Evolutionary conservation across 2,888 invertebrate species (phyloP).

Genomic region (Habroteleia sp.): DNA sequence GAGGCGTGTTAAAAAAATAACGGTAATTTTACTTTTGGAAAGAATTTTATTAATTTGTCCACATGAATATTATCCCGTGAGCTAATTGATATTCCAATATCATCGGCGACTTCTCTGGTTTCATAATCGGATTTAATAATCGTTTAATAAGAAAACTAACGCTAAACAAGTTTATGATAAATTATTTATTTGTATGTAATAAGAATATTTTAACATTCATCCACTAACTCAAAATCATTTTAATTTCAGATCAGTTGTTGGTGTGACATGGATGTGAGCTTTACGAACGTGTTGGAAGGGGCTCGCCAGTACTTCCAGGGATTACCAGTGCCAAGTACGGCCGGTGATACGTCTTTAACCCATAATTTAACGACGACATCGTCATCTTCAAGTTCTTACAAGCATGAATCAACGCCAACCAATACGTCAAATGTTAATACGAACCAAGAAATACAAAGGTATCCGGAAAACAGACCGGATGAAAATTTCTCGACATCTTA

Average conservation of each 20-base stretch:
- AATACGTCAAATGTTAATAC: slow-evolving; percentile 40
- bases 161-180: too few species aligned
- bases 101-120: too few species aligned
- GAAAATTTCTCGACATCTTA: slow-evolving; percentile 68
- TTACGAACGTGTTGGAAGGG: slow-evolving; percentile 91
- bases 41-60: too few species aligned
- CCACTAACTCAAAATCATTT: slow-evolving; percentile 6
- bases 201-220: too few species aligned
- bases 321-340: slow-evolving; percentile 85
- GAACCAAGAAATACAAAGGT: slow-evolving; percentile 29
- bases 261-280: slow-evolving; percentile 88
- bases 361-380: slow-evolving; percentile 65
- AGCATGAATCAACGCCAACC: slow-evolving; percentile 62
- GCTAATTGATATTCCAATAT: too few species aligned
- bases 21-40: too few species aligned
- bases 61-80: too few species aligned
- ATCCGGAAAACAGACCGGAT: slow-evolving; percentile 48
- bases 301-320: slow-evolving; percentile 92
- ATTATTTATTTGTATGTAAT: too few species aligned
- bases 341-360: slow-evolving; percentile 76
- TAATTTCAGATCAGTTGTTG: slow-evolving; percentile 76
- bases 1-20: too few species aligned
- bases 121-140: too few species aligned
- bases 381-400: slow-evolving; percentile 58
- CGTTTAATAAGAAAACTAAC: too few species aligned